phyloP scores from a whole-genome alignment of 2,888 invertebrate genomes.

The Lepidochrysops patricia region DNA sequence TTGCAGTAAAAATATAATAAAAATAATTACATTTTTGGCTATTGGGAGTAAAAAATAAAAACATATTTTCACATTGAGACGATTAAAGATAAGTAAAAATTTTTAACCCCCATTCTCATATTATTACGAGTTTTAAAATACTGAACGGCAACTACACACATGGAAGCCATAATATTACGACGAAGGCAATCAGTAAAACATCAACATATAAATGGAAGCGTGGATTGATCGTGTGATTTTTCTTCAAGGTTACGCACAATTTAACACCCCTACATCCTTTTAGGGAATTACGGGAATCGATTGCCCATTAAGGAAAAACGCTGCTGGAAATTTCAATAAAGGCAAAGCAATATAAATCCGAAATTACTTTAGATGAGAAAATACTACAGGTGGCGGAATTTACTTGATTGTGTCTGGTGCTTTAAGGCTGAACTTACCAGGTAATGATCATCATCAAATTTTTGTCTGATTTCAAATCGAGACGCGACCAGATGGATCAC shows the following conservation, averaged over 20 bases:
- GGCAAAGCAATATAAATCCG: constrained; percentile 33
- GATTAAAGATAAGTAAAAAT: too few relatives aligned
- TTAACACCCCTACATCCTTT: constrained; percentile 42
- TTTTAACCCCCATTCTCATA: too few relatives aligned
- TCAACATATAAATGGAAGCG: neutral
- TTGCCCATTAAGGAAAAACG: constrained; percentile 56
- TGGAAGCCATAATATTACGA: neutral
- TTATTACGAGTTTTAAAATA: too few relatives aligned
- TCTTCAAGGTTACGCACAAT: constrained; percentile 41
- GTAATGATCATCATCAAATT: neutral
- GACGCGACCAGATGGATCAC: too few relatives aligned
- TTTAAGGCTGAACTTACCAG: too few relatives aligned
- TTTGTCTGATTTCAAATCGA: too few relatives aligned
- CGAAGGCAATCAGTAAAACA: neutral
- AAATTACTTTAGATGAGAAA: constrained; percentile 16
- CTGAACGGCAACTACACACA: too few relatives aligned
- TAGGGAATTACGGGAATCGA: constrained; percentile 45
- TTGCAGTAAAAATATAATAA: too few relatives aligned
- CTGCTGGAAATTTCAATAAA: constrained; percentile 66
- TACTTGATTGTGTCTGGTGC: neutral
- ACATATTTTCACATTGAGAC: too few relatives aligned
- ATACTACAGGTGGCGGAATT: neutral
- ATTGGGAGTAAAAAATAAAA: too few relatives aligned
- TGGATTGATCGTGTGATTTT: constrained; percentile 6
- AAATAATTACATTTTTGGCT: too few relatives aligned